Base-by-base conservation (phyloP, 92 coral and sea anemone species). In the Zoanthus sansibaricus region DNA sequence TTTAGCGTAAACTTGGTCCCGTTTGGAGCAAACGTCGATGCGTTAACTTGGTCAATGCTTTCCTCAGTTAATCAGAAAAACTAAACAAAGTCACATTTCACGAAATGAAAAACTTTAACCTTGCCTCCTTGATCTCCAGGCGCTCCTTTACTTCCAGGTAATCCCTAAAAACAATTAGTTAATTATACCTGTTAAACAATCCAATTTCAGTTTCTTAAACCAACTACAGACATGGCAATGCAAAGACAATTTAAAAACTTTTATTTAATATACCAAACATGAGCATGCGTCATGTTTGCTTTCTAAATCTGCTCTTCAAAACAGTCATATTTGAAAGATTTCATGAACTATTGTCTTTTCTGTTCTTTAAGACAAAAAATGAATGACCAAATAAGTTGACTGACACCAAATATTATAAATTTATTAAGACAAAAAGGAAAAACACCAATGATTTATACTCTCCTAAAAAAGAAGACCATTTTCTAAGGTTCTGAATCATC, bases 61-160 rank as follows among this genome's bases (percentile, higher is more conserved):
- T n/a, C 69, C 25, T 9, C 8, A 18, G 59, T 16, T 45, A 45
- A 0, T 13, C 17, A 20, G 5, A 54, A 15, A 4, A 54, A 9
- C 3, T 45, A 64, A 45, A 45, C 47, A 66, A 45, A 59, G 45
- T 66, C 85, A 80, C 85, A 45, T 80, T 52, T n/a, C 85, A 66
- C 75, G 73, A 64, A 80, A 80, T 62, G 67, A 80, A 32, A 20
- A 66, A 80, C 66, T 80, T 80, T 80, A 80, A 80, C 85, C 85
- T 80, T 80, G 85, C 85, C 85, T 80, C 85, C 85, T 64, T 80
- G 85, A 66, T 80, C 85, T 45, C 85, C 85, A 10, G 37, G 55
- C 6, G 44, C 75, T 72, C 85, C 85, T 14, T 80, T 68, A 18
- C 14, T 58, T 10, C 85, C 85, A 18, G 75, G 85, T 4, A 67